phyloP scores from a whole-genome alignment of 2,113 vertebrate species.

The Ophiodon elongatus region DNA sequence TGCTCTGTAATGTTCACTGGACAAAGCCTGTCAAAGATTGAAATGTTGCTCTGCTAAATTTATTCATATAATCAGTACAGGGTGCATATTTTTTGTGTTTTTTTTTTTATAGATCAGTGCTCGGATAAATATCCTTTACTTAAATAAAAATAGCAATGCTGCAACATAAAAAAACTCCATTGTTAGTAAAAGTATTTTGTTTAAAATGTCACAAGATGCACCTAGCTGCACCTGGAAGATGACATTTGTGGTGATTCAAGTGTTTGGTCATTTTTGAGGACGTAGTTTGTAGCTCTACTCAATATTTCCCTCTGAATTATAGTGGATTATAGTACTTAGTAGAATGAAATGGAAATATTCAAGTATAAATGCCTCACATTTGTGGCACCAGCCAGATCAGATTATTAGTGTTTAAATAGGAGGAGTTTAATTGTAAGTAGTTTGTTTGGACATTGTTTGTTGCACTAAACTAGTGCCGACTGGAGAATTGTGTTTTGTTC shows the following conservation, averaged over 20 bases:
- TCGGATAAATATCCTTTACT: not conserved
- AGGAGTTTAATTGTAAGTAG: not conserved
- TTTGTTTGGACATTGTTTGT: not conserved
- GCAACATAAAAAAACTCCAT: not conserved
- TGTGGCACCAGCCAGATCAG: not conserved
- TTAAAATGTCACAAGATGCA: no score
- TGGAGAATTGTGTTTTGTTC: not conserved
- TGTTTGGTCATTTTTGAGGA: not conserved
- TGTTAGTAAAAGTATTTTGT: no score
- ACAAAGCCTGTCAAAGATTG: not conserved
- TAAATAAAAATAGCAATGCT: not conserved
- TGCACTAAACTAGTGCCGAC: not conserved
- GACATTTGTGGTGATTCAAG: not conserved
- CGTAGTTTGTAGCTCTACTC: not conserved
- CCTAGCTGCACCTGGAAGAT: no score
- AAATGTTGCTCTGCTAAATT: not conserved
- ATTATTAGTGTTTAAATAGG: not conserved
- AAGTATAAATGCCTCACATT: not conserved
- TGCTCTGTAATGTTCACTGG: not conserved
- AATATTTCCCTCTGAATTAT: not conserved
- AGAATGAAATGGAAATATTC: not conserved
- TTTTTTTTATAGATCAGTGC: not conserved
- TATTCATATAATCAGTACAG: not conserved
- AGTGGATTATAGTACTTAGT: not conserved
- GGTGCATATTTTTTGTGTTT: no score